Evolutionary conservation across 2,113 vertebrate genomes (phyloP).

Genomic region (Noturus placidus): DNA sequence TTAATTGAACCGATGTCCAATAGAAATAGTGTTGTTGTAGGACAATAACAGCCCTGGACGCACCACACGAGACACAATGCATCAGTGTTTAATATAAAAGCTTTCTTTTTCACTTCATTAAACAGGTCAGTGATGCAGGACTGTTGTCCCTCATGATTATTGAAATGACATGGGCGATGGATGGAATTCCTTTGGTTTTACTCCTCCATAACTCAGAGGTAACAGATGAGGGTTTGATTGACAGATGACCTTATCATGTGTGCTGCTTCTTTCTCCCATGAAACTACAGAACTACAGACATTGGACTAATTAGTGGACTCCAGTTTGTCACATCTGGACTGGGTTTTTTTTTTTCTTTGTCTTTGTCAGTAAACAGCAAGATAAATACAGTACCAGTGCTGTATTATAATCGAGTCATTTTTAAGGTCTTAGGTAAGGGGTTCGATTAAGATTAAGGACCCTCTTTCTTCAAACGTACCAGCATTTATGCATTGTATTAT

Average conservation of each 20-base stretch:
- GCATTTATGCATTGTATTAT: not conserved
- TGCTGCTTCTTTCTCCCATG: not conserved
- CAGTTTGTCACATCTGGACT: not conserved
- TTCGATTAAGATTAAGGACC: not conserved
- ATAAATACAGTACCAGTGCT: not conserved
- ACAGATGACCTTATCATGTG: slow-evolving; percentile 16
- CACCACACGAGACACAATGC: not conserved
- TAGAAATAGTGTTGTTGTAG: not conserved
- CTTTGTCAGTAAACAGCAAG: not conserved
- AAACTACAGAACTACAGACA: not conserved
- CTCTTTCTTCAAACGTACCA: not conserved
- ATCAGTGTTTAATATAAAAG: not conserved
- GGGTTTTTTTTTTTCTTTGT: not conserved
- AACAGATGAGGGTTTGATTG: not conserved
- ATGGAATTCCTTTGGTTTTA: not conserved
- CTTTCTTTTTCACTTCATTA: not conserved
- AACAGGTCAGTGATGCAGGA: slow-evolving; percentile 3
- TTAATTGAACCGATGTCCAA: not conserved
- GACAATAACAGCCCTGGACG: not conserved
- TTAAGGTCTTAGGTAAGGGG: not conserved
- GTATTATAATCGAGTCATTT: not conserved
- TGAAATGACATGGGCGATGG: not conserved
- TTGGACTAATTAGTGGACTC: not conserved
- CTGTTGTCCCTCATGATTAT: not conserved
- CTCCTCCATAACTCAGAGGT: not conserved